These are phyloP conservation scores for Hylomyscus alleni DNA, from an alignment of 2,797 vertebrate genomes.

Conservation along the genomic window DNA sequence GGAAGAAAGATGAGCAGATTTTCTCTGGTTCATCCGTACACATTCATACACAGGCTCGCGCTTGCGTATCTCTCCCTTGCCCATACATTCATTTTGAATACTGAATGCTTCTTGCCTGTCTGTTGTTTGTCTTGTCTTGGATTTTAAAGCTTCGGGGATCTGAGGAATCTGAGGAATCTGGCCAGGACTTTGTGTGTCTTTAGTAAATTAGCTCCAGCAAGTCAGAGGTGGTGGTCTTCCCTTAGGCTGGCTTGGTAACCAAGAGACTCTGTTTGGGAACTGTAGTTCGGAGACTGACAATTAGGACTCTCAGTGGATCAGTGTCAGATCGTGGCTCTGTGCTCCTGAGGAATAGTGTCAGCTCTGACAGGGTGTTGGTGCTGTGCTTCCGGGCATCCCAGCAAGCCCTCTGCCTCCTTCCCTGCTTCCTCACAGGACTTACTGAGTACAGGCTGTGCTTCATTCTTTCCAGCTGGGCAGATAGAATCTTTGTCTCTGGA, in stretches of 20 bases:
- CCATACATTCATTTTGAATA: background rate
- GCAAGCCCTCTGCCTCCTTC: background rate
- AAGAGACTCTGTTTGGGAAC: conserved; percentile 16
- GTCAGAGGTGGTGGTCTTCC: background rate
- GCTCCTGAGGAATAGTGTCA: background rate
- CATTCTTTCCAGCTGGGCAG: background rate
- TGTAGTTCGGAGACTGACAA: background rate
- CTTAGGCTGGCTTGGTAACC: background rate
- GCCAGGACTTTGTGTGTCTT: conserved; percentile 21
- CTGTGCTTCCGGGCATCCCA: background rate
- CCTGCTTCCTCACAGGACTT: accelerated
- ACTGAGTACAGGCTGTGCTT: background rate
- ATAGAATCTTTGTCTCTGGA: conserved; percentile 4
- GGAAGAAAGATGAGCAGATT: conserved; percentile 72
- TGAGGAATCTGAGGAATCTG: background rate
- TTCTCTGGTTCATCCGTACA: conserved; percentile 23
- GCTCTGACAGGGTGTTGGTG: background rate
- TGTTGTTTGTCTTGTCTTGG: conserved; percentile 9
- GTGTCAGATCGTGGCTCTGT: background rate
- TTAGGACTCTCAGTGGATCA: background rate
- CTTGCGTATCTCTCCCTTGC: background rate
- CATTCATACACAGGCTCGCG: background rate
- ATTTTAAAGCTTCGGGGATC: conserved; percentile 42
- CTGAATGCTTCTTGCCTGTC: background rate
- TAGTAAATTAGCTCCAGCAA: conserved; percentile 23